phyloP scores from a whole-genome alignment of 2,113 vertebrate species.

The Callionymus lyra region DNA sequence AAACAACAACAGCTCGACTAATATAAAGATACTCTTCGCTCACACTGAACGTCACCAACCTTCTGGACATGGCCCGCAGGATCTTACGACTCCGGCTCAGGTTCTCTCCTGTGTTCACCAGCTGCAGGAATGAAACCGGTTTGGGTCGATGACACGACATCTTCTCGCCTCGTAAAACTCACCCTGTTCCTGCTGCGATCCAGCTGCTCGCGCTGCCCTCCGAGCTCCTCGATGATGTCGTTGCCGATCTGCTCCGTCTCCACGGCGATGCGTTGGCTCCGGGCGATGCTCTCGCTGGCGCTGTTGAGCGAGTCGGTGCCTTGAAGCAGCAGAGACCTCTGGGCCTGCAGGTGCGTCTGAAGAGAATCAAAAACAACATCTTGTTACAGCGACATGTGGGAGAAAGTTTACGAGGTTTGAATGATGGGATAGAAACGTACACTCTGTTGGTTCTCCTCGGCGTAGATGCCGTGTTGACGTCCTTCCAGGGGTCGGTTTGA shows the following conservation, averaged over 20 bases:
- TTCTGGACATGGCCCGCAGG: constrained; percentile 83
- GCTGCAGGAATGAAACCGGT: constrained; percentile 47
- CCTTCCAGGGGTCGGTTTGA: constrained; percentile 53
- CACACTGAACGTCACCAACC: constrained; percentile 62
- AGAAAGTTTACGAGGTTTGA: too few relatives aligned
- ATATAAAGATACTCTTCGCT: too few relatives aligned
- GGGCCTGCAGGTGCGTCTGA: constrained; percentile 79
- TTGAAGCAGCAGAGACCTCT: constrained; percentile 84
- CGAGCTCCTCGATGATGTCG: constrained; percentile 90
- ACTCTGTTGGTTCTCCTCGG: constrained; percentile 77
- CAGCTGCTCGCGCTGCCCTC: constrained; percentile 89
- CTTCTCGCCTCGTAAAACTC: constrained; percentile 31
- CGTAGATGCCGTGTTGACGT: constrained; percentile 64
- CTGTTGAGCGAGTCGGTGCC: constrained; percentile 82
- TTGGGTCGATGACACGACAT: neutral
- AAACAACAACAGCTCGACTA: neutral
- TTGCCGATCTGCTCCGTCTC: constrained; percentile 88
- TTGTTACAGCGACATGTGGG: too few relatives aligned
- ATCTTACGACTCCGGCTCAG: constrained; percentile 88
- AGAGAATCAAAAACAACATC: constrained; percentile 1
- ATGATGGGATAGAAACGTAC: constrained; percentile 60
- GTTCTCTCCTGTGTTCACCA: constrained; percentile 88
- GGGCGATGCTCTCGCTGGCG: constrained; percentile 83
- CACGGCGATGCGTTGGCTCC: constrained; percentile 80
- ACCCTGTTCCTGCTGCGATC: constrained; percentile 84